Evolutionary conservation across 2,888 invertebrate species (phyloP).

Genomic region (Linnaemya tessellans): DNA sequence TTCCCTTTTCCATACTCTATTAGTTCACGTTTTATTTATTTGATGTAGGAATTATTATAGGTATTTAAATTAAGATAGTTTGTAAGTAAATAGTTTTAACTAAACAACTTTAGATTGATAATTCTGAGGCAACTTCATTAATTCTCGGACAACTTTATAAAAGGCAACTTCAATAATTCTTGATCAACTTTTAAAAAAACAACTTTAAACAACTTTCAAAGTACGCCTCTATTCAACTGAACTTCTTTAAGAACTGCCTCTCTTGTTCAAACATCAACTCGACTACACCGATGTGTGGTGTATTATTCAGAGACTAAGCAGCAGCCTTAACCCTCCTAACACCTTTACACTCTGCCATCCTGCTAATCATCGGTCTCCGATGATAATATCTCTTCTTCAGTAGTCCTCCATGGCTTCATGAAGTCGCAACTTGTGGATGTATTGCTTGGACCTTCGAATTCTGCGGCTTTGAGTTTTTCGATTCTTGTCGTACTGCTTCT

Average conservation of each 20-base stretch:
- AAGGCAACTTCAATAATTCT: no score
- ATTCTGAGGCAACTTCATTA: no score
- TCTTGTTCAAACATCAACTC: not conserved
- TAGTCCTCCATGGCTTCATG: conserved; percentile 15
- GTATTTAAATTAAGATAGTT: no score
- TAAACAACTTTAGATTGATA: no score
- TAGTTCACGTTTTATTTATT: no score
- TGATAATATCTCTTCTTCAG: not conserved
- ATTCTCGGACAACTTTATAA: no score
- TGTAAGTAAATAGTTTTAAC: no score
- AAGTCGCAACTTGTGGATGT: conserved; percentile 17
- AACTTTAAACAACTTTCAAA: no score
- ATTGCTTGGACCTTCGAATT: not conserved
- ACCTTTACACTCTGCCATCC: conserved; percentile 22
- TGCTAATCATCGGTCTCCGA: conserved; percentile 22
- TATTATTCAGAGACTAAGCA: not conserved
- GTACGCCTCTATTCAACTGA: not conserved
- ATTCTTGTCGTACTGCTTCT: conserved; percentile 7
- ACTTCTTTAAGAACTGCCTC: not conserved
- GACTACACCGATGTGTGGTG: not conserved
- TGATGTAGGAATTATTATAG: no score
- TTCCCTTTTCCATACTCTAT: no score
- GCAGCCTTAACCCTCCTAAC: not conserved
- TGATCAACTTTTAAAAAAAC: no score
- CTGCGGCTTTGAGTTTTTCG: not conserved